A percentile compares a stretch with the other conserved stretches of the same genome.
Evolutionary conservation across 2,888 invertebrate species (phyloP).

Genomic region (Chymomyza amoena): DNA sequence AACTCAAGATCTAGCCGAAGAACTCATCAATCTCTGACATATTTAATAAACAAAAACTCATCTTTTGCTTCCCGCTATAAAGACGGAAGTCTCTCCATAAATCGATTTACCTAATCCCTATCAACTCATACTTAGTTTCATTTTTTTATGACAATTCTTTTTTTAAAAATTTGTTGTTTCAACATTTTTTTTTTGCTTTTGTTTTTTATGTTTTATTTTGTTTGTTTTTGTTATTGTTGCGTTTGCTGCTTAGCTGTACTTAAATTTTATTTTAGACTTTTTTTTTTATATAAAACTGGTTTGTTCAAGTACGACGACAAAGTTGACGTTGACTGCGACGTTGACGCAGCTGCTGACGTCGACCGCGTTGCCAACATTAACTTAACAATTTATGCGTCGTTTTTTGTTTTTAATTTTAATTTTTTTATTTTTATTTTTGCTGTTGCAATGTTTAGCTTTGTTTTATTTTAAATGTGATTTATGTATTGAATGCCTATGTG

Average conservation of each 20-base stretch:
- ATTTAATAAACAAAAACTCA: neutral
- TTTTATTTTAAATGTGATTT: slow-evolving; percentile 69
- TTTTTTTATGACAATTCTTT: neutral
- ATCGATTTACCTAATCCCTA: neutral
- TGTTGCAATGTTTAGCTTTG: slow-evolving; percentile 69
- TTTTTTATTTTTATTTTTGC: slow-evolving; percentile 28
- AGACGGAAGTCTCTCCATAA: neutral
- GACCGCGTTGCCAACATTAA: slow-evolving; percentile 15
- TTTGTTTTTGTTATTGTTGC: slow-evolving; percentile 35
- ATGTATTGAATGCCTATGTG: slow-evolving; percentile 48
- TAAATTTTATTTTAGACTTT: slow-evolving; percentile 1
- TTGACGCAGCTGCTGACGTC: slow-evolving; percentile 4
- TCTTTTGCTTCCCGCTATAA: neutral
- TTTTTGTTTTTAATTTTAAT: slow-evolving; percentile 34
- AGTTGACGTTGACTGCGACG: neutral
- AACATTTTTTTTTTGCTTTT: slow-evolving; percentile 25
- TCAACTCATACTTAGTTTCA: neutral
- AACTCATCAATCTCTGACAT: neutral
- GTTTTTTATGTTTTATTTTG: slow-evolving; percentile 35
- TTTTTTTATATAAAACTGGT: slow-evolving; percentile 53
- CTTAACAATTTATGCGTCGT: slow-evolving; percentile 61
- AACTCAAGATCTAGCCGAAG: neutral
- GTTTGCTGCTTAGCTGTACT: slow-evolving; percentile 63
- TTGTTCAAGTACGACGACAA: slow-evolving; percentile 61
- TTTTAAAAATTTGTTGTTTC: slow-evolving; percentile 19